Conservation (phyloP, 2,797 vertebrate species). For the Paratrypauchen microcephalus region DNA sequence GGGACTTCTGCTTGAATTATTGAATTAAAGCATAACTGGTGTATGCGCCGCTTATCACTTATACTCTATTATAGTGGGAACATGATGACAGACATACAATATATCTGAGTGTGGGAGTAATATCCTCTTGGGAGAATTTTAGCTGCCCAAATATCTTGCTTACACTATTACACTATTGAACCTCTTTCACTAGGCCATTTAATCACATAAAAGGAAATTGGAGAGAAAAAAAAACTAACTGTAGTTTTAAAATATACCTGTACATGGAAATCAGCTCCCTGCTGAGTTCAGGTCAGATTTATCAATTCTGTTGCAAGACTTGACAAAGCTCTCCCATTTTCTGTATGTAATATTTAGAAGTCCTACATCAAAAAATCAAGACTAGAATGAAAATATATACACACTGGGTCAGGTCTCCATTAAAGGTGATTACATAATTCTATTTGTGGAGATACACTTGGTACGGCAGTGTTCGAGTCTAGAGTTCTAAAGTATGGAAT, state of each 20-base stretch:
- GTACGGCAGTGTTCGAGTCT: too few relatives aligned
- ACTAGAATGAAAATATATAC: background rate
- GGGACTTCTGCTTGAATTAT: conserved; percentile 1
- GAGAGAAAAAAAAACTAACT: conserved; percentile 17
- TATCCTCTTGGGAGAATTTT: conserved; percentile 43
- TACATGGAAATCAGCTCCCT: conserved; percentile 26
- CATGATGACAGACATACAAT: conserved; percentile 21
- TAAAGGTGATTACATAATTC: too few relatives aligned
- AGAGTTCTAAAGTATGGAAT: too few relatives aligned
- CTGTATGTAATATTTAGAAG: conserved; percentile 17
- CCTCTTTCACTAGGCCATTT: conserved; percentile 13
- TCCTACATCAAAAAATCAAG: background rate
- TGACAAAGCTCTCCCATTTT: conserved; percentile 30
- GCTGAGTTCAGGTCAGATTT: conserved; percentile 31
- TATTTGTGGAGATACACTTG: too few relatives aligned
- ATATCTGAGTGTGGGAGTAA: conserved; percentile 35
- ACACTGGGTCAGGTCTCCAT: too few relatives aligned
- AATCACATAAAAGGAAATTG: conserved; percentile 13
- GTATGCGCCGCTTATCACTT: conserved; percentile 37
- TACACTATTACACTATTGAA: conserved; percentile 37
- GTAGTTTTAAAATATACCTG: conserved; percentile 23
- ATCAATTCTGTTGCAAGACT: conserved; percentile 32
- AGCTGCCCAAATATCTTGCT: conserved; percentile 23
- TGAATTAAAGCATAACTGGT: conserved; percentile 24
- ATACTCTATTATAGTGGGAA: conserved; percentile 32